Base-by-base conservation (phyloP, 2,797 vertebrate genomes). In the Mormyrus proboscirostris region DNA sequence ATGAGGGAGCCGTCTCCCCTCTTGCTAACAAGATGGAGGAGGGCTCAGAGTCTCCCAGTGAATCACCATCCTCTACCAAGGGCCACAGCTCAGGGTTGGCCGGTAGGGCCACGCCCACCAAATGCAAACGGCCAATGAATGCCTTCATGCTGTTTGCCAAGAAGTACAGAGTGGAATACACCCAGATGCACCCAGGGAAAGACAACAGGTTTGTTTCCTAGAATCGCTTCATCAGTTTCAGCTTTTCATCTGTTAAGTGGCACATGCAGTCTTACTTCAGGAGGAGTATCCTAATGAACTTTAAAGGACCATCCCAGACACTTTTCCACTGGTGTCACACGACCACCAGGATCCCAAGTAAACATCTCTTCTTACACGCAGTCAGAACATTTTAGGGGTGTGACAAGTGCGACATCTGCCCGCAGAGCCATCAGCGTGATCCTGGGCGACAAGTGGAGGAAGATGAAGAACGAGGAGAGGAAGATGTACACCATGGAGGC, bases 61-160 rank as follows among this genome's bases (percentile, higher is more conserved):
- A 89, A 95, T 97, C 0, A 94, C 97, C 89, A 96, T 97, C 90
- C 96, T 97, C 90, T 94, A 97, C 89, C 94, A 96, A 97, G 95
- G 96, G 95, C 95, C 96, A 97, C 92, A 96, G 95, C 97, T 97
- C 98, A 97, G 98, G 97, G 96, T 98, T 96, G 94, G 93, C 95
- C 93, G 95, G 92, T 92, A 95, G 94, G 94, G 96, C 97, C 96
- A 97, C 97, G 62, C 98, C 98, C 93, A 98, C 96, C 92, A 99
- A 99, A 96, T 99, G 98, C 97, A 99, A 99, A 96, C 97, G 99
- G 96, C 99, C 98, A 97, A 99, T 99, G 99, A 99, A 99, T 94
- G 99, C 98, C 96, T 99, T 99, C 96, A 99, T 99, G 98, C 97
- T 99, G 92, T 99, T 99, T 91, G 99, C 99, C 95, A 99, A 99